Conservation (phyloP, 1,140 invertebrate species). For the Heliconius himera region DNA sequence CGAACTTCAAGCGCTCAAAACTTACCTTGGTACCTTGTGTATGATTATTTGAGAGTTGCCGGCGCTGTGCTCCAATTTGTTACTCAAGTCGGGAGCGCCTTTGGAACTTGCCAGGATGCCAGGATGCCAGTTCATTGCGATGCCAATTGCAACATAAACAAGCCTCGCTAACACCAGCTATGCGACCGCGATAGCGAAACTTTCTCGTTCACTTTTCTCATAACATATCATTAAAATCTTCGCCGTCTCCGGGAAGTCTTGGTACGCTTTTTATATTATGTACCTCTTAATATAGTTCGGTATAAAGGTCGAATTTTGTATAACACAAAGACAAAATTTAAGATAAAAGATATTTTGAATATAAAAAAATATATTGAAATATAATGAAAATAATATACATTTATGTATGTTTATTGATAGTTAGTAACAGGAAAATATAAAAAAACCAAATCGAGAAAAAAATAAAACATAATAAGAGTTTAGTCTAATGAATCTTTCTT, state of each 20-base stretch:
- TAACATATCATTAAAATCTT: constrained; percentile 42
- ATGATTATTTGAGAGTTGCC: constrained; percentile 73
- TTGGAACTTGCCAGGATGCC: constrained; percentile 57
- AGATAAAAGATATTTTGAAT: no score
- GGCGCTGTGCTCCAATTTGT: constrained; percentile 66
- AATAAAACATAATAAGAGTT: not conserved
- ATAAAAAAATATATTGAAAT: no score
- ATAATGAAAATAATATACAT: no score
- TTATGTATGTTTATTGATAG: no score
- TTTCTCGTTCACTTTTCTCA: constrained; percentile 56
- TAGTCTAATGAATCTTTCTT: not conserved
- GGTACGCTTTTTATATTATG: constrained; percentile 28
- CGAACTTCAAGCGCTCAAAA: constrained; percentile 59
- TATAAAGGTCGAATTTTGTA: constrained; percentile 34
- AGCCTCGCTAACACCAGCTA: constrained; percentile 55
- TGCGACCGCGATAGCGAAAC: constrained; percentile 59
- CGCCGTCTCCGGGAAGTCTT: constrained; percentile 27
- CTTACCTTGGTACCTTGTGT: constrained; percentile 60
- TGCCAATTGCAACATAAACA: constrained; percentile 74
- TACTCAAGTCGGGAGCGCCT: constrained; percentile 57
- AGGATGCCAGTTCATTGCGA: constrained; percentile 61
- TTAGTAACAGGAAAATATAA: no score
- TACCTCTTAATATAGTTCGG: constrained; percentile 14
- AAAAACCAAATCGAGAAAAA: no score
- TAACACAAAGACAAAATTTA: not conserved